Evolutionary conservation across 2,113 vertebrate species (phyloP).

Genomic region (Salvelinus alpinus): DNA sequence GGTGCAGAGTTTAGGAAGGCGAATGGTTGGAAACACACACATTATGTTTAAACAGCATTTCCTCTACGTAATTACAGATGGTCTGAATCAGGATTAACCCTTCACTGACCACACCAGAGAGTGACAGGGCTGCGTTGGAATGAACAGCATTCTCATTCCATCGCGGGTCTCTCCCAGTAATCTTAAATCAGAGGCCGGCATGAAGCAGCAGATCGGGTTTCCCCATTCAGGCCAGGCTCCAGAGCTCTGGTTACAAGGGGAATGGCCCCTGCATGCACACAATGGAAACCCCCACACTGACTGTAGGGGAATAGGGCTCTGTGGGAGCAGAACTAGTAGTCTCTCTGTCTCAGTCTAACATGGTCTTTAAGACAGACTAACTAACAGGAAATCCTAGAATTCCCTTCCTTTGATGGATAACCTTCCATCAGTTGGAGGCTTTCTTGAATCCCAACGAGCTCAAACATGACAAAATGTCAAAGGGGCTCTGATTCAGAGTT

Average conservation of each 20-base stretch:
- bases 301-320: neutral
- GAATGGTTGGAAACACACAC: neutral
- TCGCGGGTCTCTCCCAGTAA: neutral
- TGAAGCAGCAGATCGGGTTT: neutral
- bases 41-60: slow-evolving; percentile 4
- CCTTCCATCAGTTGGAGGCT: no score
- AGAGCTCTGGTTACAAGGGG: slow-evolving; percentile 12
- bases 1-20: no score
- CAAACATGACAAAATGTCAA: no score
- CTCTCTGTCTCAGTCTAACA: neutral
- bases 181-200: neutral
- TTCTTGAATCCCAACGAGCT: no score
- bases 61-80: no score
- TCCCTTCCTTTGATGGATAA: no score
- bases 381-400: no score
- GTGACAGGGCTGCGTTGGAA: no score
- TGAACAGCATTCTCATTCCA: no score
- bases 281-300: neutral
- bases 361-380: neutral
- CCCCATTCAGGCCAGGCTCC: neutral
- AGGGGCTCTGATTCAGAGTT: neutral
- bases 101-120: no score
- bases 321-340: no score
- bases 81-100: no score
- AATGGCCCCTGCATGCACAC: slow-evolving; percentile 2